phyloP scores from a whole-genome alignment of 2,888 invertebrate species.

The Allacma fusca region DNA sequence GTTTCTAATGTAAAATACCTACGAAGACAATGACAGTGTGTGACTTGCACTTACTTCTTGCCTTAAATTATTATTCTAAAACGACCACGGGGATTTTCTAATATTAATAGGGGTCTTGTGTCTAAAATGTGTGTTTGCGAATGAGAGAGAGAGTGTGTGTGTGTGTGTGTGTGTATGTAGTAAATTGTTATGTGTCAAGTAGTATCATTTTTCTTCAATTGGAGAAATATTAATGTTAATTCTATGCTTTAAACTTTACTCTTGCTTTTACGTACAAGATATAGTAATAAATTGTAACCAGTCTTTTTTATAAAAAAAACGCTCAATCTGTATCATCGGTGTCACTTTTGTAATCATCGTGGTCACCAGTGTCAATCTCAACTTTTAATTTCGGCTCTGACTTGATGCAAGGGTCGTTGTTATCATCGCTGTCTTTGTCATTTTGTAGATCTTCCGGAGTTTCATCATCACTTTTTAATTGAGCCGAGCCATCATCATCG shows the following conservation, averaged over 20 bases:
- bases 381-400: constrained; percentile 47
- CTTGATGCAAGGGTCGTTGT: constrained; percentile 49
- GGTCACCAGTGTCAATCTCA: constrained; percentile 45
- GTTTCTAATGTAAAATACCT: not conserved
- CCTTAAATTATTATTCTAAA: not conserved
- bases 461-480: constrained; percentile 53
- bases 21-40: not conserved
- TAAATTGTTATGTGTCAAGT: not conserved
- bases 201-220: no score
- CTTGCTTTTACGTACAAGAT: constrained; percentile 34
- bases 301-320: constrained; percentile 30
- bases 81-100: not conserved
- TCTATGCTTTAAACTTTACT: not conserved
- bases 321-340: constrained; percentile 43
- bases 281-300: constrained; percentile 16
- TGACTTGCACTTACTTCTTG: constrained; percentile 11
- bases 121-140: no score
- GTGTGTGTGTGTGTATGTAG: not conserved
- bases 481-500: constrained; percentile 63
- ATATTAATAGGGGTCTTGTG: no score
- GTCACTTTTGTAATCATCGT: constrained; percentile 42
- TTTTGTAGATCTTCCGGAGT: constrained; percentile 62
- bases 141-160: not conserved
- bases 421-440: constrained; percentile 46
- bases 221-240: not conserved